Evolutionary conservation across 2,888 invertebrate species (phyloP), one percentile per base, ranked within the genome.

Genomic region (Tortricodes alternella): DNA sequence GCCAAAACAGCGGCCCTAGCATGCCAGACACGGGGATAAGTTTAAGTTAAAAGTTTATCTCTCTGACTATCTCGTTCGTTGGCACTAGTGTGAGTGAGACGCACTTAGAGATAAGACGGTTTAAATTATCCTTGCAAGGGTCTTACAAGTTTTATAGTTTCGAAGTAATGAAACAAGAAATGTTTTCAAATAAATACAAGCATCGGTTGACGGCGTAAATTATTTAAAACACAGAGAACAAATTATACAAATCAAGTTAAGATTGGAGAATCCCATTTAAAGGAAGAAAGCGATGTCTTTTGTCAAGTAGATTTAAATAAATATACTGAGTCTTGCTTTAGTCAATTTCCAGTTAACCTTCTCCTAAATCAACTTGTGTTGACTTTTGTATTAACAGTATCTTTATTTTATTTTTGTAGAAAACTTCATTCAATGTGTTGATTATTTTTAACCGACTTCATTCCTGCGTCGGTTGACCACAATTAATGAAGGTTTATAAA

Each of bases 121-220:
- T n/a, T n/a, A n/a, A n/a, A n/a, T n/a, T n/a, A n/a, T n/a, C n/a
- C n/a, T n/a, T n/a, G n/a, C n/a, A n/a, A n/a, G 7, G 19, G 37
- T 13, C 34, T 49, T 44, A 44, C 29, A 50, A 50, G 50, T 56
- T 50, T 50, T 38, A 56, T 56, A 50, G 56, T 49, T 48, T 2
- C 24, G 24, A 16, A 16, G 46, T 43, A 16, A 34, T 19, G 41
- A 13, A 41, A 19, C 34, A 18, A 39, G 13, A 43, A 16, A 27
- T 29, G 18, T 16, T 24, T 15, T 24, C 15, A 41, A 24, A 29
- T 15, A 11, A 18, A 29, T 0, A 7, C 4, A 7, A 9, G 3
- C 3, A 15, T 29, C 13, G 15, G 7, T 15, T 34, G 4, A 7
- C 34, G 15, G 13, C 13, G 0, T 3, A 32, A 27, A 27, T 27